Base-by-base conservation (phyloP, 2,113 vertebrate species). In the Oreocharis arfaki region DNA sequence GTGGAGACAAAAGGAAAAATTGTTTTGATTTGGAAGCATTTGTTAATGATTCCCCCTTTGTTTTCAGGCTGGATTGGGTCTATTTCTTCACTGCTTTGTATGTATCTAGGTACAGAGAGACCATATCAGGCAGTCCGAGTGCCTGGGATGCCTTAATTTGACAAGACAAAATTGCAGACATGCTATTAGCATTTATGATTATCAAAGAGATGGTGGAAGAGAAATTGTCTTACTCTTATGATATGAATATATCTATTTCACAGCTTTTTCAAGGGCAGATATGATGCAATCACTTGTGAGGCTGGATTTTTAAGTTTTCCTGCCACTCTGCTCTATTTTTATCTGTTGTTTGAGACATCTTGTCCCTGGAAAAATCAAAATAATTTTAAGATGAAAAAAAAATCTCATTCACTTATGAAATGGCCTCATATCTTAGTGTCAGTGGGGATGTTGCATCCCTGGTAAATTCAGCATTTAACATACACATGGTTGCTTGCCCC, bases 121-220 rank as follows among this genome's bases (percentile, higher is more conserved):
- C 81, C 81, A 47, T 64, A 81, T 91, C 80, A 95, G 69, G 84
- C 79, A 96, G 71, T 59, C 65, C 8, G 6, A 93, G 71, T 90
- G 49, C 68, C 89, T 89, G 64, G 57, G 73, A 83, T 92, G 78
- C 94, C 52, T 30, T 89, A 90, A 95, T 87, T 97, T 91, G 86
- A 91, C 85, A 95, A 84, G 87, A 64, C 49, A 77, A 49, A 46
- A 50, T 94, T 95, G 89, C 89, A 78, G 67, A 93, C 68, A 77
- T 84, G 80, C 80, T 77, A 94, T 97, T 97, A 97, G 57, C 81
- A 96, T 97, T 97, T 39, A 16, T 87, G 75, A 95, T 97, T 97
- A 95, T 96, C 93, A 95, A 96, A 94, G 91, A 92, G 76, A 95
- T 1, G 2, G 82, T 89, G 86, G 90, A 93, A 95, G 93, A 96